Base-by-base conservation (phyloP, 2,888 invertebrate species). In the Aphidoletes aphidimyza region DNA sequence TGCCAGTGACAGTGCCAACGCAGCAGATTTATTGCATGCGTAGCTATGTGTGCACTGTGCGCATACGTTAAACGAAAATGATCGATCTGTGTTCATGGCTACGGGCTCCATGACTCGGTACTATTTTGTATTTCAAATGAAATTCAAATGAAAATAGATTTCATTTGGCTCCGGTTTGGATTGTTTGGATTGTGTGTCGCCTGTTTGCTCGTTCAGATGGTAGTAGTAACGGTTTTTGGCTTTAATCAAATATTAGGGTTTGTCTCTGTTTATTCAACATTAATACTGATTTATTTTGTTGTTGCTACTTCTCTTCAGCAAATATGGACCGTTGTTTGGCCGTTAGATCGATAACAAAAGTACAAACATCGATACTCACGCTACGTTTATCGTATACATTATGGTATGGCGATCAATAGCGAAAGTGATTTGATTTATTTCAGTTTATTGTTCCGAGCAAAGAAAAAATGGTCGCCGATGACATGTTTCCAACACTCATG, bases 121-220 rank as follows among this genome's bases (percentile, higher is more conserved):
- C 69, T 69, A 30, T 69, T 69, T 69, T 3, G n/a, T 30, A 2
- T 14, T 9, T 69, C 30, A 34, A 69, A 69, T 30, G 30, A 30
- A 30, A 69, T 14, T 14, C 69, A 30, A 69, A 69, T 69, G 69
- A 69, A 69, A 69, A 69, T 69, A 69, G 14, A 69, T 69, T 47
- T 17, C 11, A 6, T 47, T 69, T 69, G 69, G 22, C n/a, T n/a
- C n/a, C n/a, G n/a, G n/a, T n/a, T n/a, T n/a, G n/a, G n/a, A n/a
- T n/a, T n/a, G n/a, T 69, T 69, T 69, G n/a, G 34, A 30, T 69
- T 69, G 69, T 69, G 69, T 69, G 69, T 69, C 69, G 30, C 17
- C 11, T 14, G 6, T 11, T 14, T 2, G 47, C 9, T 19, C 14
- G 17, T n/a, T n/a, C 47, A 19, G 47, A 47, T 47, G 11, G 54